Evolutionary conservation across 2,888 invertebrate genomes (phyloP).

Genomic region (Ditylenchus weischeri): DNA sequence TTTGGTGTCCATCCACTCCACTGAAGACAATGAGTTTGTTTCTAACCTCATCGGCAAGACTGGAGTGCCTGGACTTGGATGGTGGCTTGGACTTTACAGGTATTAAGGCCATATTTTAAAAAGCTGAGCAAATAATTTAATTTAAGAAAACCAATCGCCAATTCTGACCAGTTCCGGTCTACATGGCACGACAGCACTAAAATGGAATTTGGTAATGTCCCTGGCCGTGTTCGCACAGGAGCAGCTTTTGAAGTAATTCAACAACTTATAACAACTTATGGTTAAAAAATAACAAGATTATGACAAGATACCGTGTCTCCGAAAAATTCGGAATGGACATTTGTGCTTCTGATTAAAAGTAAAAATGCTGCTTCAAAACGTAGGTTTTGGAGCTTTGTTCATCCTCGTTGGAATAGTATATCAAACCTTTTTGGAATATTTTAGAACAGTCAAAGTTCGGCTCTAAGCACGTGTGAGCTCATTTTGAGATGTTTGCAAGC

Average conservation of each 20-base stretch:
- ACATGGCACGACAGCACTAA: conserved; percentile 9
- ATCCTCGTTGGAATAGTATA: too few relatives aligned
- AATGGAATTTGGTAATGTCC: not conserved
- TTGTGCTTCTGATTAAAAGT: too few relatives aligned
- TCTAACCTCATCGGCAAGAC: not conserved
- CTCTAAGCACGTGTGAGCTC: too few relatives aligned
- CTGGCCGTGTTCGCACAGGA: not conserved
- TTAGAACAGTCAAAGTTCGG: too few relatives aligned
- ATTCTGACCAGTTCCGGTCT: not conserved
- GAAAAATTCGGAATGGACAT: too few relatives aligned
- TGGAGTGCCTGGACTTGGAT: not conserved
- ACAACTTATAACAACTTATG: too few relatives aligned
- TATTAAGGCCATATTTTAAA: not conserved
- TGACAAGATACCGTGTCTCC: too few relatives aligned
- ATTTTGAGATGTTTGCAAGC: too few relatives aligned
- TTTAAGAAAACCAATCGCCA: not conserved
- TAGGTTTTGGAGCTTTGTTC: too few relatives aligned
- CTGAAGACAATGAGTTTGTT: conserved; percentile 15
- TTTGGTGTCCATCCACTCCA: conserved; percentile 17
- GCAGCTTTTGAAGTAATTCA: not conserved
- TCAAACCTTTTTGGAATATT: too few relatives aligned
- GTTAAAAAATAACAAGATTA: too few relatives aligned
- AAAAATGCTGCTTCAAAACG: too few relatives aligned
- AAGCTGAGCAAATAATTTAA: not conserved
- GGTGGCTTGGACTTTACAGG: conserved; percentile 3